Conservation (phyloP, 2,113 vertebrate species). For the Siniperca chuatsi region DNA sequence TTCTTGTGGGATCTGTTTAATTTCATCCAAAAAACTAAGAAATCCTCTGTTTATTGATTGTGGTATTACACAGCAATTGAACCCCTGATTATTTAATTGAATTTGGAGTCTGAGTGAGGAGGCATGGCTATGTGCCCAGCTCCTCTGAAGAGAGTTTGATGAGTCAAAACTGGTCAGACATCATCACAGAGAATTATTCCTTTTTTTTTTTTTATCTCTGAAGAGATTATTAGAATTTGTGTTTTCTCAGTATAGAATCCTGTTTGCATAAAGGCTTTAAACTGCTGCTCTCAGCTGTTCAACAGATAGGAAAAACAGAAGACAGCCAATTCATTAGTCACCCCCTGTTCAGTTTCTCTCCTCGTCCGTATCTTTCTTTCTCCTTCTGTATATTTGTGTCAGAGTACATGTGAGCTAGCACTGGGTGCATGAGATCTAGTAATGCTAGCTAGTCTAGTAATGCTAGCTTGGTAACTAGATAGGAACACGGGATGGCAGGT, state of each 20-base stretch:
- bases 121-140: slow-evolving; percentile 51
- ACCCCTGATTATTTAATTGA: slow-evolving; percentile 71
- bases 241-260: slow-evolving; percentile 24
- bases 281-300: slow-evolving; percentile 25
- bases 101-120: slow-evolving; percentile 51
- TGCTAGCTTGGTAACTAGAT: slow-evolving; percentile 74
- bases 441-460: slow-evolving; percentile 72
- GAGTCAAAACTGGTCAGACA: slow-evolving; percentile 57
- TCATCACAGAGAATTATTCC: slow-evolving; percentile 31
- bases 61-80: slow-evolving; percentile 55
- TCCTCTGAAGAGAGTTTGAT: slow-evolving; percentile 54
- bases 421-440: slow-evolving; percentile 50
- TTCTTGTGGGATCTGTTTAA: slow-evolving; percentile 51
- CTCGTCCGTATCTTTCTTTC: neutral
- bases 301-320: slow-evolving; percentile 55
- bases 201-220: slow-evolving; percentile 9
- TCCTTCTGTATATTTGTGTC: slow-evolving; percentile 32
- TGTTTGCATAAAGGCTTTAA: slow-evolving; percentile 36
- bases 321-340: slow-evolving; percentile 61
- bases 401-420: slow-evolving; percentile 53
- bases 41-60: slow-evolving; percentile 64
- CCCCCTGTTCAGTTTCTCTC: slow-evolving; percentile 49
- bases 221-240: slow-evolving; percentile 40
- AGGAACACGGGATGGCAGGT: slow-evolving; percentile 55
- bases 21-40: slow-evolving; percentile 53